These are phyloP conservation scores for Drosophila hamatofila DNA, from an alignment of 2,888 invertebrate genomes.

Conservation along the genomic window DNA sequence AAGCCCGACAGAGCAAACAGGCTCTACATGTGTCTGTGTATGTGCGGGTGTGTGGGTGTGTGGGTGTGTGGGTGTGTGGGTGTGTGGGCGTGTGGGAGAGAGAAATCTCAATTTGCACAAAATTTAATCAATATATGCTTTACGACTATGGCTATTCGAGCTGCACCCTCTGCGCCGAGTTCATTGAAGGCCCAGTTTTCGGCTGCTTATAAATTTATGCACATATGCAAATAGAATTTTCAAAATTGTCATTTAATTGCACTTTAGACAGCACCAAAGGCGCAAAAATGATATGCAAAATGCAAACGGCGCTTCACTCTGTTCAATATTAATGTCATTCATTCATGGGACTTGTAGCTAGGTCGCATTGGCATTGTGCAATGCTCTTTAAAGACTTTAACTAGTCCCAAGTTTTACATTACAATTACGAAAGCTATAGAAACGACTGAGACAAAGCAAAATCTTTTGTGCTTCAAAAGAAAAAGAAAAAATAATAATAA, in stretches of 20 bases:
- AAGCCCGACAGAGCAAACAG: constrained; percentile 45
- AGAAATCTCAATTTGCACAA: constrained; percentile 70
- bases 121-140: constrained; percentile 70
- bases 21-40: constrained; percentile 7
- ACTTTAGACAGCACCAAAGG: constrained; percentile 49
- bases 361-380: not conserved
- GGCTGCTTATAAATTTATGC: constrained; percentile 74
- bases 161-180: constrained; percentile 24
- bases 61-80: constrained; percentile 10
- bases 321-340: constrained; percentile 53
- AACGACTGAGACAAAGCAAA: constrained; percentile 15
- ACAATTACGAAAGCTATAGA: constrained; percentile 13
- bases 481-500: no score
- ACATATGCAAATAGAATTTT: constrained; percentile 76
- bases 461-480: not conserved
- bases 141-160: constrained; percentile 37
- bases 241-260: constrained; percentile 79
- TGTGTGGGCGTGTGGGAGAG: constrained; percentile 35
- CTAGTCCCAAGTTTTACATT: constrained; percentile 5
- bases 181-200: constrained; percentile 28
- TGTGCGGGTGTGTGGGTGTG: constrained; percentile 8
- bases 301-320: constrained; percentile 50
- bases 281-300: constrained; percentile 69
- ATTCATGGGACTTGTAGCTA: constrained; percentile 23
- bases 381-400: constrained; percentile 29